Conservation (phyloP, 2,888 invertebrate species). For the Panorpa germanica region DNA sequence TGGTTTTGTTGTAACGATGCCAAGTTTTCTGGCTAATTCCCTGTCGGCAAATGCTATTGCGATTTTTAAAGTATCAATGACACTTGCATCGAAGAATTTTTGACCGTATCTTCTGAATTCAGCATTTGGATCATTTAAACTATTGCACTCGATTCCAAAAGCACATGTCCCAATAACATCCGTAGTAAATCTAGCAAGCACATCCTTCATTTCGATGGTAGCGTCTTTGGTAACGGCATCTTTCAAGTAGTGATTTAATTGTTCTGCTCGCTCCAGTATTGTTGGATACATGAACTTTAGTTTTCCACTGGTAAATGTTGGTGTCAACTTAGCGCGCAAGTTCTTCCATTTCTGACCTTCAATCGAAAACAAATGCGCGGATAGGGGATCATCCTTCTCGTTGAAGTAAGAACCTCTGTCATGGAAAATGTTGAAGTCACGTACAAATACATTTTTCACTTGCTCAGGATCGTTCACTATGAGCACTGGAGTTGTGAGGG, state of each 20-base stretch:
- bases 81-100: conserved; percentile 10
- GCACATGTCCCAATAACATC: conserved; percentile 15
- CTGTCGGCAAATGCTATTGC: not conserved
- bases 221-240: conserved; percentile 6
- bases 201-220: conserved; percentile 8
- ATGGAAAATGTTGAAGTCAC: conserved; percentile 8
- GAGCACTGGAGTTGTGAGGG: conserved; percentile 3
- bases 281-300: conserved; percentile 26
- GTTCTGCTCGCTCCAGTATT: conserved; percentile 17
- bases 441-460: conserved; percentile 6
- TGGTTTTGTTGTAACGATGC: conserved; percentile 14
- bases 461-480: conserved; percentile 6
- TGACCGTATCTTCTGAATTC: conserved; percentile 11
- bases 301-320: conserved; percentile 28
- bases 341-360: conserved; percentile 16
- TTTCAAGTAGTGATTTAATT: conserved; percentile 14
- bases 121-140: conserved; percentile 10
- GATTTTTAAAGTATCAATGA: not conserved
- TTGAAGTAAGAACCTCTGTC: conserved; percentile 11
- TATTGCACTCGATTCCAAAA: conserved; percentile 12
- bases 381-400: conserved; percentile 9
- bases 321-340: conserved; percentile 24
- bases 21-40: conserved; percentile 11
- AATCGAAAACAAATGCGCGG: conserved; percentile 10
- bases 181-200: conserved; percentile 8